phyloP scores from a whole-genome alignment of 2,113 vertebrate species.

The Syngnathus typhle region DNA sequence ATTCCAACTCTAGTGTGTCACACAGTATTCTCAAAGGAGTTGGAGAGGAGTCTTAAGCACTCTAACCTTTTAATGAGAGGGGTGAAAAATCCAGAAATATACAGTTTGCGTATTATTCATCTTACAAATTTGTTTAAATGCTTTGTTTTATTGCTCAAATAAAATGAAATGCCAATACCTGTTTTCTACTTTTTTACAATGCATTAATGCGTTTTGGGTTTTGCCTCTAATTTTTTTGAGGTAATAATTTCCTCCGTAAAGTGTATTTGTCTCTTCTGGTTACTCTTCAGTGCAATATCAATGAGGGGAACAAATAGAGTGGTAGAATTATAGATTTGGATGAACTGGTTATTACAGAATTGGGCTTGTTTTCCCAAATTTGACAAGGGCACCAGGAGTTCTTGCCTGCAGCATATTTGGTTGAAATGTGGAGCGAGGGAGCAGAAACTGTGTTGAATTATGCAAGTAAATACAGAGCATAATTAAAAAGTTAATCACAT shows the following conservation, averaged over 20 bases:
- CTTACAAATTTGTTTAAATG: too few species aligned
- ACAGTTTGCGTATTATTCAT: too few species aligned
- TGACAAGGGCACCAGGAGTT: neutral
- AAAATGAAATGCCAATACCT: too few species aligned
- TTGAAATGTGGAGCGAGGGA: neutral
- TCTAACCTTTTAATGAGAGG: neutral
- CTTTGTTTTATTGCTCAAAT: too few species aligned
- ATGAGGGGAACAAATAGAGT: neutral
- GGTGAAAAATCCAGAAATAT: too few species aligned
- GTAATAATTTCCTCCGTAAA: neutral
- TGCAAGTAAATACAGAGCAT: neutral
- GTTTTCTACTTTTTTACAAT: neutral
- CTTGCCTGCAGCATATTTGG: conserved; percentile 3
- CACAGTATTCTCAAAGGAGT: neutral
- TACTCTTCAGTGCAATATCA: neutral
- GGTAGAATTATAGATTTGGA: neutral
- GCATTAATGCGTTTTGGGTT: neutral
- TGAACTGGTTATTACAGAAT: neutral
- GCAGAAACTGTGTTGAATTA: neutral
- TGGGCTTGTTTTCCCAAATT: neutral
- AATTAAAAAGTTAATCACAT: neutral
- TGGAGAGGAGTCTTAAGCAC: neutral
- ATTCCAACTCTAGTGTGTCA: neutral
- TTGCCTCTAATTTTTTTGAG: neutral
- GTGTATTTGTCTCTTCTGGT: neutral